These are phyloP conservation scores for Nibea coibor DNA, from an alignment of 2,113 vertebrate genomes.

Conservation along the genomic window DNA sequence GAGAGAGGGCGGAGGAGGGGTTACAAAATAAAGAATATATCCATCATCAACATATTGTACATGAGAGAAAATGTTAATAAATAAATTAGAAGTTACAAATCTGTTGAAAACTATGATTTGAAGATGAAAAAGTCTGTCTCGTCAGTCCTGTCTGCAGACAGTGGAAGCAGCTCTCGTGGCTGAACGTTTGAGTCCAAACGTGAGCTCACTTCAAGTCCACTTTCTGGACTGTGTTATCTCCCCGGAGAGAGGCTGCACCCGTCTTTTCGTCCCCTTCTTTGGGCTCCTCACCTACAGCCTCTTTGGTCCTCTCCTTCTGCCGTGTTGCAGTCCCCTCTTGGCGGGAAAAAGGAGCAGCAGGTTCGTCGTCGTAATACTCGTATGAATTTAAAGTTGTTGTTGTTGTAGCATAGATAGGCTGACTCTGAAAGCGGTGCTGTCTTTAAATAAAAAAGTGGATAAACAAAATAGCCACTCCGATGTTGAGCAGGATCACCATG, in stretches of 20 bases:
- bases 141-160: conserved; percentile 69
- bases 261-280: conserved; percentile 31
- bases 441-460: conserved; percentile 99
- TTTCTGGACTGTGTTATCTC: conserved; percentile 44
- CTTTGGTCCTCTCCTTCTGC: conserved; percentile 18
- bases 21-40: conserved; percentile 77
- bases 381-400: conserved; percentile 66
- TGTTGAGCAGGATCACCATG: conserved; percentile 99
- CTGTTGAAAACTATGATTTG: conserved; percentile 78
- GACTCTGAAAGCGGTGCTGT: conserved; percentile 74
- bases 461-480: conserved; percentile 99
- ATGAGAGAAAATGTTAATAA: conserved; percentile 74
- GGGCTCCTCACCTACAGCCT: conserved; percentile 28
- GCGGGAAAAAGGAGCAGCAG: conserved; percentile 47
- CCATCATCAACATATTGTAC: conserved; percentile 78
- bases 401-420: conserved; percentile 70
- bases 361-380: conserved; percentile 60
- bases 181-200: conserved; percentile 40
- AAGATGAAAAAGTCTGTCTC: conserved; percentile 70
- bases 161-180: conserved; percentile 58
- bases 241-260: conserved; percentile 28
- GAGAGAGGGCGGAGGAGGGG: conserved; percentile 10
- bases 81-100: conserved; percentile 79
- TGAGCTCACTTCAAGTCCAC: conserved; percentile 54
- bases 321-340: conserved; percentile 10